phyloP scores from a whole-genome alignment of 2,113 vertebrate genomes.

The Petaurus breviceps region DNA sequence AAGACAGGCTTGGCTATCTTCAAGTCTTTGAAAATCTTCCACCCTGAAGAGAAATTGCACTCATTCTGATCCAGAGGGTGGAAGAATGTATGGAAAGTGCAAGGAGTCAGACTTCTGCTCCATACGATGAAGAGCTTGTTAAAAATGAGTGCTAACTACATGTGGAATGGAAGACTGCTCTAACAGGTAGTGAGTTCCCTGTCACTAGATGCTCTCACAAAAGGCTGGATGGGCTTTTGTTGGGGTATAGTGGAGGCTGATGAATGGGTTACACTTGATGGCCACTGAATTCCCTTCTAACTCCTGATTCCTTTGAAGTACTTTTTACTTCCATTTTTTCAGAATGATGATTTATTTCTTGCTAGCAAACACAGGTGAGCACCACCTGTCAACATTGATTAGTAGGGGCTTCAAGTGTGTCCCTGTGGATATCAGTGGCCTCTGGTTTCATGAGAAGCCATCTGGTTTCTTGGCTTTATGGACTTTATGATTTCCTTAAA shows the following conservation, averaged over 20 bases:
- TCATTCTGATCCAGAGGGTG: background rate
- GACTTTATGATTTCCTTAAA: background rate
- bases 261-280: background rate
- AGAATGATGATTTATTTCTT: conserved; percentile 76
- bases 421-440: conserved; percentile 72
- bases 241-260: background rate
- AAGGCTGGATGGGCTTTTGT: background rate
- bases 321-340: background rate
- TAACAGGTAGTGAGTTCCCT: background rate
- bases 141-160: background rate
- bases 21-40: background rate
- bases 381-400: conserved; percentile 67
- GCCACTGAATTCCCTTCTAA: background rate
- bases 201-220: background rate
- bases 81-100: background rate
- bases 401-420: conserved; percentile 57
- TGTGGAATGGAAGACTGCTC: background rate
- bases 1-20: background rate
- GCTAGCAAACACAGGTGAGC: conserved; percentile 69
- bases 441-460: conserved; percentile 79
- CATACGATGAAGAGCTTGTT: background rate
- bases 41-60: background rate
- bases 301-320: background rate
- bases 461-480: conserved; percentile 74
- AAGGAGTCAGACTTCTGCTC: background rate